A percentile compares a stretch with the other conserved stretches of the same genome.
Evolutionary conservation across 2,888 invertebrate species (phyloP).

Genomic region (Rhamphomyia laevipes): DNA sequence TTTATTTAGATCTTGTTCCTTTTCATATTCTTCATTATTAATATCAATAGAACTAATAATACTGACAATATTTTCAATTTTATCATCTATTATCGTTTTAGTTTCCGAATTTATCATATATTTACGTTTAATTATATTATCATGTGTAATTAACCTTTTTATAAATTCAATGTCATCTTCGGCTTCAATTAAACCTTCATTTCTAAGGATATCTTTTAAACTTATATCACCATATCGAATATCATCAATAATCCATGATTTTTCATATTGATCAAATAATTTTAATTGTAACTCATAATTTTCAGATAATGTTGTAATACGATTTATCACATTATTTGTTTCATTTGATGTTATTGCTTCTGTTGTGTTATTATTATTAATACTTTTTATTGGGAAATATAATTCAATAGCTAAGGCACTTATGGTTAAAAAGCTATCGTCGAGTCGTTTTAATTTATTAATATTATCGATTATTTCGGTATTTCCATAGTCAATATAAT

Average conservation of each 20-base stretch:
- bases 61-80: no score
- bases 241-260: constrained; percentile 11
- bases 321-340: constrained; percentile 5
- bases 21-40: no score
- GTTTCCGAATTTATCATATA: no score
- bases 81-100: no score
- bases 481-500: constrained; percentile 61
- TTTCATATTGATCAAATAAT: constrained; percentile 12
- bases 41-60: no score
- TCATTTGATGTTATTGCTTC: constrained; percentile 3
- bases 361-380: constrained; percentile 15
- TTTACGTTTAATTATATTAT: no score
- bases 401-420: constrained; percentile 31
- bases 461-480: constrained; percentile 42
- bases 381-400: constrained; percentile 28
- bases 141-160: no score
- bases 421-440: constrained; percentile 35
- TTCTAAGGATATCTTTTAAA: no score
- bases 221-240: not conserved
- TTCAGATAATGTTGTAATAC: constrained; percentile 6
- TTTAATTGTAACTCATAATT: constrained; percentile 11
- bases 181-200: no score
- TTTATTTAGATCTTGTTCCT: no score
- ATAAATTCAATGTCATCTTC: no score
- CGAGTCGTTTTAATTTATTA: constrained; percentile 39